Conservation (phyloP, 2,797 vertebrate genomes). For the Naso thynnoides region DNA sequence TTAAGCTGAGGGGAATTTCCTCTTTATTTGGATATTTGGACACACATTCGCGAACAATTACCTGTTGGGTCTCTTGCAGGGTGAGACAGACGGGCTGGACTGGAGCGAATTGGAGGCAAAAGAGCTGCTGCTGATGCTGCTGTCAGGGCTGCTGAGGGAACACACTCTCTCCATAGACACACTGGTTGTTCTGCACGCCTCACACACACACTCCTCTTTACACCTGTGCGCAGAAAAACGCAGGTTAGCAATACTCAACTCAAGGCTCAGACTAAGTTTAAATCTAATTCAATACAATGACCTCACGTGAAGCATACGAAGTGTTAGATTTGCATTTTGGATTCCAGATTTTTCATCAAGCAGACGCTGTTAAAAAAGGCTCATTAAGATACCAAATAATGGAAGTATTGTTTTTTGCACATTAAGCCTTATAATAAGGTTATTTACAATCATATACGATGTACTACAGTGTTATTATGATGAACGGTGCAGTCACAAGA, state of each 20-base stretch:
- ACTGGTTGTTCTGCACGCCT: slow-evolving; percentile 93
- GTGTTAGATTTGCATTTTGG: neutral
- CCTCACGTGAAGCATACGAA: neutral
- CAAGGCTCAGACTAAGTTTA: neutral
- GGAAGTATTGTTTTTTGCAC: no score
- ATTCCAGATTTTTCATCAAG: neutral
- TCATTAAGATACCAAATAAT: no score
- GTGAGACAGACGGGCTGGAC: slow-evolving; percentile 92
- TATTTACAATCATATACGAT: no score
- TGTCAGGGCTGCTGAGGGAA: slow-evolving; percentile 97
- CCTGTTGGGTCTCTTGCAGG: slow-evolving; percentile 96
- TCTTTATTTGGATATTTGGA: neutral
- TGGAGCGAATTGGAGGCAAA: slow-evolving; percentile 88
- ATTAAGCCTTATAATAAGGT: no score
- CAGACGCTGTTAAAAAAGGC: no score
- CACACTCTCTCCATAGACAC: slow-evolving; percentile 95
- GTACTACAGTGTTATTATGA: no score
- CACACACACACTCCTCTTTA: slow-evolving; percentile 92
- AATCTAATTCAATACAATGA: neutral
- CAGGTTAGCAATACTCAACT: neutral
- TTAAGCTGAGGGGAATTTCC: neutral
- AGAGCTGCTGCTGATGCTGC: slow-evolving; percentile 96
- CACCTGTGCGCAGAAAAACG: slow-evolving; percentile 81
- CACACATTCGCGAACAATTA: slow-evolving; percentile 52
- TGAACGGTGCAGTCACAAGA: no score